phyloP scores from a whole-genome alignment of 2,113 vertebrate genomes.

The Perca flavescens region DNA sequence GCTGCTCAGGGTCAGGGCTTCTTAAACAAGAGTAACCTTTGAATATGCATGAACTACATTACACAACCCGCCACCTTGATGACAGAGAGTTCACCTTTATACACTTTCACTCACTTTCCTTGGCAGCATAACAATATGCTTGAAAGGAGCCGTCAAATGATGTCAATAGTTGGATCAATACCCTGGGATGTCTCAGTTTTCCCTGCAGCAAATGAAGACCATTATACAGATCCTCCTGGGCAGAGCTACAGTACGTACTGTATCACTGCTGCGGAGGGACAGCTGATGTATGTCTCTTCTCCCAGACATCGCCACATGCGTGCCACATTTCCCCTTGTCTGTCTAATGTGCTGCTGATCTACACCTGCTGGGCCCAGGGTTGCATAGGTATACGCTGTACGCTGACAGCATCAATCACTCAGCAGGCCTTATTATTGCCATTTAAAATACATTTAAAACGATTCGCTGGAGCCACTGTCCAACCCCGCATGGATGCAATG shows the following conservation, averaged over 20 bases:
- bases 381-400: slow-evolving; percentile 78
- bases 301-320: slow-evolving; percentile 68
- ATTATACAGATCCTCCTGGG: slow-evolving; percentile 71
- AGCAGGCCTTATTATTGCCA: slow-evolving; percentile 81
- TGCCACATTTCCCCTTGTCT: slow-evolving; percentile 78
- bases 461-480: slow-evolving; percentile 61
- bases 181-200: slow-evolving; percentile 75
- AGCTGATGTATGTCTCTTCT: slow-evolving; percentile 67
- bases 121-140: slow-evolving; percentile 73
- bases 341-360: slow-evolving; percentile 83
- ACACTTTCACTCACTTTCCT: slow-evolving; percentile 58
- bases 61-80: slow-evolving; percentile 37
- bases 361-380: slow-evolving; percentile 82
- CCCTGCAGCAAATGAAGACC: slow-evolving; percentile 76
- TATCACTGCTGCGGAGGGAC: slow-evolving; percentile 53
- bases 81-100: slow-evolving; percentile 65
- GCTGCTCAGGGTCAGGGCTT: slow-evolving; percentile 11
- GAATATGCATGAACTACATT: slow-evolving; percentile 56
- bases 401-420: slow-evolving; percentile 85
- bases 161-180: slow-evolving; percentile 85
- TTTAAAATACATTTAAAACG: slow-evolving; percentile 84
- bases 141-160: slow-evolving; percentile 82
- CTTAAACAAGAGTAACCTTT: slow-evolving; percentile 25
- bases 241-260: slow-evolving; percentile 45
- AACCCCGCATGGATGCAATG: slow-evolving; percentile 50